These are phyloP conservation scores for Thumatha senex DNA, from an alignment of 2,888 invertebrate species.

Conservation along the genomic window DNA sequence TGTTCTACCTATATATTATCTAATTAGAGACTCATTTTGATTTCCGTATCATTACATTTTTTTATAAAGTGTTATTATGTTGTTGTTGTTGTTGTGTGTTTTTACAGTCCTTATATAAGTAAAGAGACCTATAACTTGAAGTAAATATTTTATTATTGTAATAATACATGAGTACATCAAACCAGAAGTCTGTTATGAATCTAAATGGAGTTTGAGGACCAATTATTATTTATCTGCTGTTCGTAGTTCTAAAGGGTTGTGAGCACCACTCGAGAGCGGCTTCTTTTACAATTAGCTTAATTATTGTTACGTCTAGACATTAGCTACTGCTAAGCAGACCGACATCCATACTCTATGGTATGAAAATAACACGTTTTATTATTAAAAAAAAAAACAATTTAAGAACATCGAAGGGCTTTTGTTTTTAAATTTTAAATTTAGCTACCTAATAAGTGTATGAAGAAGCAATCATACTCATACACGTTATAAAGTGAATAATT, in stretches of 20 bases:
- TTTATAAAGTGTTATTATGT: too few species aligned
- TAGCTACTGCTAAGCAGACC: conserved; percentile 24
- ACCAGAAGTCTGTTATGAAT: conserved; percentile 15
- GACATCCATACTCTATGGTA: conserved; percentile 1
- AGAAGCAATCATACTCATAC: conserved; percentile 15
- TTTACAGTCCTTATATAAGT: too few species aligned
- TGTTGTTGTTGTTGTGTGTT: too few species aligned
- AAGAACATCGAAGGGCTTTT: too few species aligned
- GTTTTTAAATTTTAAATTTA: too few species aligned
- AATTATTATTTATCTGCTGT: conserved; percentile 64
- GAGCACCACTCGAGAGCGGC: conserved; percentile 55
- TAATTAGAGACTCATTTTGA: too few species aligned
- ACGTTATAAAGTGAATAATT: conserved; percentile 42
- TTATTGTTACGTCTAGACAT: conserved; percentile 61
- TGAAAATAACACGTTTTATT: background rate
- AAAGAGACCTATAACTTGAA: too few species aligned
- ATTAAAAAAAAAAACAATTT: background rate
- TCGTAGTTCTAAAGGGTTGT: conserved; percentile 64
- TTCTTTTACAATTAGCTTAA: conserved; percentile 62
- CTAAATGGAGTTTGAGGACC: conserved; percentile 43
- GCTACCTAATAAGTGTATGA: background rate
- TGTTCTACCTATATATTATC: too few species aligned
- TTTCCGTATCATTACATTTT: too few species aligned
- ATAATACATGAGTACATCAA: background rate
- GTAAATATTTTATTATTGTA: too few species aligned